Evolutionary conservation across 2,888 invertebrate genomes (phyloP).

Genomic region (Drosophila helvetica): DNA sequence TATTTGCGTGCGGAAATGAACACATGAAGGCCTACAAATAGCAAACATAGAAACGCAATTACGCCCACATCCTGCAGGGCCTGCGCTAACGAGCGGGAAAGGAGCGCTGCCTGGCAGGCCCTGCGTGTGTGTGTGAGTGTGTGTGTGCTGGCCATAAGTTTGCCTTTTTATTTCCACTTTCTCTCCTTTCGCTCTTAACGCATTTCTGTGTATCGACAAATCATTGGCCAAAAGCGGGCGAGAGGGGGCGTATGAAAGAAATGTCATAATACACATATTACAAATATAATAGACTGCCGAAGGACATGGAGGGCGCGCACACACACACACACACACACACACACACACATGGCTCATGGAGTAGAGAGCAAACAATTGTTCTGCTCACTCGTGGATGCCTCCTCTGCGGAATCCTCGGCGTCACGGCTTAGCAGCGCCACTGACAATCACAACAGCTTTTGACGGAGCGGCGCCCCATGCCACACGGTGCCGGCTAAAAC

Average conservation of each 20-base stretch:
- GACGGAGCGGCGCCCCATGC: too few relatives aligned
- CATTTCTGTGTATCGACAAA: constrained; percentile 47
- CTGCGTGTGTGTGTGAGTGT: too few relatives aligned
- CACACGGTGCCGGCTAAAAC: constrained; percentile 63
- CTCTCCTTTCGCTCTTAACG: constrained; percentile 30
- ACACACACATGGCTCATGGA: constrained; percentile 54
- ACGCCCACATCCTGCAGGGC: constrained; percentile 66
- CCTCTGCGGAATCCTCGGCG: constrained; percentile 1
- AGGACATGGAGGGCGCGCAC: constrained; percentile 41
- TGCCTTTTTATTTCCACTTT: constrained; percentile 54
- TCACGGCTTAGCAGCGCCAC: constrained; percentile 41
- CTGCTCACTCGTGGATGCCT: constrained; percentile 39
- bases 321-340: constrained; percentile 28
- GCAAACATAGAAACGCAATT: constrained; percentile 76
- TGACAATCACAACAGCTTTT: constrained; percentile 49
- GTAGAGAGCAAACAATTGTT: constrained; percentile 65
- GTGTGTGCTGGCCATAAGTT: constrained; percentile 55
- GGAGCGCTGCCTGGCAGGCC: background rate
- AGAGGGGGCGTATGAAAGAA: constrained; percentile 48
- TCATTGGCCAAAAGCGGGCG: constrained; percentile 42
- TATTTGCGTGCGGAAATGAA: constrained; percentile 77
- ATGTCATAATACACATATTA: constrained; percentile 77
- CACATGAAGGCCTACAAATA: constrained; percentile 72
- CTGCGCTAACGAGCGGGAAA: constrained; percentile 8
- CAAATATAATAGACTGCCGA: constrained; percentile 76